Evolutionary conservation across 2,888 invertebrate species (phyloP), one percentile per base, ranked within the genome.

Genomic region (Epistrophe grossulariae): DNA sequence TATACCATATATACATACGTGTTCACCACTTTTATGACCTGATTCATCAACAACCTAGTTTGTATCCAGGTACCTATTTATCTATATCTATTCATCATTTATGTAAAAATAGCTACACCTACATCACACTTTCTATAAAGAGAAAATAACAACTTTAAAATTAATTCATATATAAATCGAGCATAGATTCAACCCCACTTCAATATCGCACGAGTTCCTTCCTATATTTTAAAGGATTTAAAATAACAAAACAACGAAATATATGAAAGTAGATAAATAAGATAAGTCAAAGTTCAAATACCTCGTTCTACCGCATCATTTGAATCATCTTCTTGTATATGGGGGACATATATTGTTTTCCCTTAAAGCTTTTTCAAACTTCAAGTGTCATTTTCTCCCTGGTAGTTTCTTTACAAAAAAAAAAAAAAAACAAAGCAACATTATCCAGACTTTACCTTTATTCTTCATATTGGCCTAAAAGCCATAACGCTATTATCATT

Each of bases 221-320:
- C n/a, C n/a, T 17, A 35, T 17, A 35, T 1, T 40, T 62, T 62
- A 3, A 13, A 13, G 35, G 38, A n/a, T 13, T 40, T 19, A 31
- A 28, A 17, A 24, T 19, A 43, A 40, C 17, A 28, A 57, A 28
- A 17, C 31, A 8, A 10, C 13, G 15, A 17, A 17, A 50, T 10
- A 11, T 11, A 19, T 0, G 1, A 11, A 4, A 0, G 17, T 17
- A 48, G 17, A 2, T 17, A 9, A 0, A 17, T 17, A 17, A 45
- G 48, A 17, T 17, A 55, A 31, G 48, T 50, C 35, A 68, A 78
- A 82, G 85, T 85, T 68, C 62, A 81, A 73, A 78, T 31, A 78
- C 48, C 81, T 74, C 4, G 50, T 71, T 40, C 50, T 74, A 70
- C 70, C 43, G 35, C 66, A 48, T 38, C 28, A 24, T 43, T 6